phyloP scores from a whole-genome alignment of 2,888 invertebrate species.

The Tyria jacobaeae region DNA sequence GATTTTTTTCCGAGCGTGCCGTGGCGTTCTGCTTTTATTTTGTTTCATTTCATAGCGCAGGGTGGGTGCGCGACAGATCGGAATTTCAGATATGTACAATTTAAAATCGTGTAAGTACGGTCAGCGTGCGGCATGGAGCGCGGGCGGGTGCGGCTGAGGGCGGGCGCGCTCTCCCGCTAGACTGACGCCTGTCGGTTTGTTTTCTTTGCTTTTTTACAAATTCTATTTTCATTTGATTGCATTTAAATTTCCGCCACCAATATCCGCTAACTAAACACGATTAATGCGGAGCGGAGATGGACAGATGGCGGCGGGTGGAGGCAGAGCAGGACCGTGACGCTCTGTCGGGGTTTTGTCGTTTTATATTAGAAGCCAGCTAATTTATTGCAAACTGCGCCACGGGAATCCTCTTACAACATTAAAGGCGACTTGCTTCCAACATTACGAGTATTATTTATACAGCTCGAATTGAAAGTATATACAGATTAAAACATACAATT shows the following conservation, averaged over 20 bases:
- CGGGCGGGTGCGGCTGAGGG: constrained; percentile 61
- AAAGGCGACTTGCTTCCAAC: constrained; percentile 48
- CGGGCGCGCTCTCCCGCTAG: constrained; percentile 74
- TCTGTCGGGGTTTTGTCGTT: constrained; percentile 82
- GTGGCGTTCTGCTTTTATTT: constrained; percentile 84
- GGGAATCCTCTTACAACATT: constrained; percentile 73
- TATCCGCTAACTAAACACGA: constrained; percentile 88
- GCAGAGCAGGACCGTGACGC: constrained; percentile 65
- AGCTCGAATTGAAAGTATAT: constrained; percentile 33
- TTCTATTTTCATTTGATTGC: constrained; percentile 87
- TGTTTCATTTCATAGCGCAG: constrained; percentile 86
- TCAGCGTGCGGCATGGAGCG: constrained; percentile 69
- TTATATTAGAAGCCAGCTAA: constrained; percentile 85
- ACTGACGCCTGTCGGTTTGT: constrained; percentile 86
- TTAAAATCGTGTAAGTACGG: constrained; percentile 87
- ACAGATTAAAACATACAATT: background rate
- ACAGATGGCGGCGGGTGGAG: constrained; percentile 74
- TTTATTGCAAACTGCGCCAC: constrained; percentile 84
- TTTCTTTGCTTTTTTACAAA: constrained; percentile 85
- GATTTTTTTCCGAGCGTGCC: constrained; percentile 84
- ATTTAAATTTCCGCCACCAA: constrained; percentile 87
- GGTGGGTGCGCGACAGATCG: constrained; percentile 86
- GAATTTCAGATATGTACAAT: constrained; percentile 87
- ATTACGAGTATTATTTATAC: constrained; percentile 59
- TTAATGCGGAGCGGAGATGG: constrained; percentile 85